These are phyloP conservation scores for Peucedramus taeniatus DNA, from an alignment of 2,113 vertebrate species.

Conservation along the genomic window DNA sequence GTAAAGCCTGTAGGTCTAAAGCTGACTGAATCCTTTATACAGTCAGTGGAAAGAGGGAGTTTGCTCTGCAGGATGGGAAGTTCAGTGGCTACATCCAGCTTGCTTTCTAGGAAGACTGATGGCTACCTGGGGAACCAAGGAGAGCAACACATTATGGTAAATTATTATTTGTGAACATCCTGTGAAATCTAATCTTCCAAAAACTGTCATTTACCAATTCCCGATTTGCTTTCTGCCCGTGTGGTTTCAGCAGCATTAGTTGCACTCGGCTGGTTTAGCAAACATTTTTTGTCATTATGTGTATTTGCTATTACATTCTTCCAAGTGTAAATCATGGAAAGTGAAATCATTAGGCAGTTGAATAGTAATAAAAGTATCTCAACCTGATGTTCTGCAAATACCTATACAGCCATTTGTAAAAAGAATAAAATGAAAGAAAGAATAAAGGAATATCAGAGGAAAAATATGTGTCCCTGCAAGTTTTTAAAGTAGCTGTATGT, in stretches of 20 bases:
- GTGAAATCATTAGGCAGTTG: neutral
- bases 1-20: neutral
- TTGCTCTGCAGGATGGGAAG: neutral
- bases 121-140: neutral
- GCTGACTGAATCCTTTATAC: neutral
- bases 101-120: neutral
- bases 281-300: neutral
- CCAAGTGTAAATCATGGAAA: constrained; percentile 8
- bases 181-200: neutral
- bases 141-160: neutral
- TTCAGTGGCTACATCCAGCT: neutral
- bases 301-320: neutral
- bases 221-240: neutral
- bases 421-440: neutral
- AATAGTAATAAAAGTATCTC: neutral
- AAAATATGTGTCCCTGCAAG: neutral
- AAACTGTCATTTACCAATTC: neutral
- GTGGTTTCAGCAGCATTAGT: neutral
- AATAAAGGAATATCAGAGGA: neutral
- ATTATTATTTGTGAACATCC: neutral
- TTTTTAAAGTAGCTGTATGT: neutral
- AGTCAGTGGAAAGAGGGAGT: neutral
- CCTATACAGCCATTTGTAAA: neutral
- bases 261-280: neutral
- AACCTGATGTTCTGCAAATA: neutral